phyloP scores from a whole-genome alignment of 2,113 vertebrate genomes.

The Bubo scandiacus region DNA sequence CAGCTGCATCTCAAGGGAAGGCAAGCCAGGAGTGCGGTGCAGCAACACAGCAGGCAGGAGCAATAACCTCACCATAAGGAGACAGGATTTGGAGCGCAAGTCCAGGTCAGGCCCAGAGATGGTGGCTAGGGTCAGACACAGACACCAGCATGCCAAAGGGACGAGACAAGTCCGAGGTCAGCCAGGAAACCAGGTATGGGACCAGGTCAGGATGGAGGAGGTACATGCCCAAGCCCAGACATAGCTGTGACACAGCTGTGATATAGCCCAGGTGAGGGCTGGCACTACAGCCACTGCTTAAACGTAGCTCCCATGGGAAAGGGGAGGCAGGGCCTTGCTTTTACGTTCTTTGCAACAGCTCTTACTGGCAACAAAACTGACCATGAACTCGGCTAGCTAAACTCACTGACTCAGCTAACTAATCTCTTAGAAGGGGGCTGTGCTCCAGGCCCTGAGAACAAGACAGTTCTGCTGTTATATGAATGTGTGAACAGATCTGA shows the following conservation, averaged over 20 bases:
- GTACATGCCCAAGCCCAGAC: not conserved
- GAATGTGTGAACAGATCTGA: not conserved
- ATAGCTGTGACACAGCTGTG: fast-evolving
- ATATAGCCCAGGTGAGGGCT: fast-evolving
- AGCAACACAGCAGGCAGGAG: not conserved
- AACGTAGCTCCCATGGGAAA: not conserved
- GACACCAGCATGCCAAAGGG: not conserved
- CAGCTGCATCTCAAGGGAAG: not conserved
- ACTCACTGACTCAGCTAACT: not conserved
- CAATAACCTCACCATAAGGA: not conserved
- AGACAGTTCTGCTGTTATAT: not conserved
- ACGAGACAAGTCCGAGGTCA: fast-evolving
- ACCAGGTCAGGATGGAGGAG: not conserved
- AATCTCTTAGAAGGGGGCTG: not conserved
- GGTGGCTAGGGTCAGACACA: not conserved
- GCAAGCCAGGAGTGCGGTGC: not conserved
- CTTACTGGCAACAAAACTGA: not conserved
- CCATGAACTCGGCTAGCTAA: not conserved
- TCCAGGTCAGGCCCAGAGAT: not conserved
- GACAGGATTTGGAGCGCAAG: not conserved
- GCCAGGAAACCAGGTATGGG: not conserved
- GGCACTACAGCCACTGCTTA: not conserved
- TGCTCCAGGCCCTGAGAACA: not conserved
- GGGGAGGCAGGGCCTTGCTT: not conserved
- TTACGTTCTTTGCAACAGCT: not conserved